phyloP scores from a whole-genome alignment of 2,888 invertebrate species.

The Galeruca laticollis region DNA sequence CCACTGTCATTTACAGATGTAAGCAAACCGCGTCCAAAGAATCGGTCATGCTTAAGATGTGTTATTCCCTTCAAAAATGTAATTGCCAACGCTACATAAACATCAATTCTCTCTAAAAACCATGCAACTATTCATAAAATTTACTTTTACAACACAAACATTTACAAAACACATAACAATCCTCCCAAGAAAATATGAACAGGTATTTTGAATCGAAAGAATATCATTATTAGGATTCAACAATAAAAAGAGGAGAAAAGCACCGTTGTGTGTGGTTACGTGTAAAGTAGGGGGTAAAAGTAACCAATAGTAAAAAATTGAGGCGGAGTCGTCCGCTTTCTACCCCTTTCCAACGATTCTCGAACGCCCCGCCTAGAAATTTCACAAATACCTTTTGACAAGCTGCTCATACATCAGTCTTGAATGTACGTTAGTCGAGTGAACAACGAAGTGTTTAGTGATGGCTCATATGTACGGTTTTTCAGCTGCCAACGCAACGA shows the following conservation, averaged over 20 bases:
- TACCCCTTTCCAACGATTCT: constrained; percentile 55
- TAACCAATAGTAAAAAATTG: constrained; percentile 63
- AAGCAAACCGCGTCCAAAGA: constrained; percentile 20
- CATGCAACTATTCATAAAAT: constrained; percentile 42
- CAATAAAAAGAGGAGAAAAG: constrained; percentile 49
- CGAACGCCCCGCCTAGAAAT: constrained; percentile 52
- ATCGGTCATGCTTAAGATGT: constrained; percentile 19
- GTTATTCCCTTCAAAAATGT: constrained; percentile 29
- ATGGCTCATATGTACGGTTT: constrained; percentile 60
- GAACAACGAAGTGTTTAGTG: constrained; percentile 47
- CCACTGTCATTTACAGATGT: neutral
- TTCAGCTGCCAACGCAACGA: constrained; percentile 50
- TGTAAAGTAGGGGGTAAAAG: constrained; percentile 53
- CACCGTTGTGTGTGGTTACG: constrained; percentile 52
- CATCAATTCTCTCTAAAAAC: constrained; percentile 27
- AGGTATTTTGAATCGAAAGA: constrained; percentile 56
- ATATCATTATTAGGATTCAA: constrained; percentile 50
- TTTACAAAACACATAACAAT: constrained; percentile 48
- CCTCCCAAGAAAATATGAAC: constrained; percentile 53
- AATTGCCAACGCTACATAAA: constrained; percentile 21
- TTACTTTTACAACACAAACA: constrained; percentile 42
- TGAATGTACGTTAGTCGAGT: constrained; percentile 51
- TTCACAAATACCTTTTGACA: constrained; percentile 54
- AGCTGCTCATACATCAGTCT: constrained; percentile 55
- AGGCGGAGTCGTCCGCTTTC: constrained; percentile 57